These are phyloP conservation scores for Chelon labrosus DNA, from an alignment of 2,797 vertebrate genomes.

Conservation along the genomic window DNA sequence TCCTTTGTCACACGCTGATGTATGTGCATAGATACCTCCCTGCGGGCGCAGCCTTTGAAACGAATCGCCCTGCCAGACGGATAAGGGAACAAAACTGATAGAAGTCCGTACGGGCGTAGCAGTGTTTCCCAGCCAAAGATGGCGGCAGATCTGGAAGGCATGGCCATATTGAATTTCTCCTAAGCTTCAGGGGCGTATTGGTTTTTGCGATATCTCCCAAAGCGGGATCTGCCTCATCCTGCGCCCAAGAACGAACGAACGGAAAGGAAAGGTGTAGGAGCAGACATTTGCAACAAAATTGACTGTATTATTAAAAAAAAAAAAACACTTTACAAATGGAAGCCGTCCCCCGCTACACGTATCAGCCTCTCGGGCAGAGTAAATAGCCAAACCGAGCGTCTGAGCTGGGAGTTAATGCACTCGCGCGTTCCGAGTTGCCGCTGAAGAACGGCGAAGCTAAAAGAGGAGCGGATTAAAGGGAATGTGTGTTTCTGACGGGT, in stretches of 20 bases:
- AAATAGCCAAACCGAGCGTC: conserved; percentile 35
- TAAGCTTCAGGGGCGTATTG: conserved; percentile 37
- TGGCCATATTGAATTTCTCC: conserved; percentile 36
- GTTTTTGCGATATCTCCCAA: conserved; percentile 40
- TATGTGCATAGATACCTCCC: conserved; percentile 44
- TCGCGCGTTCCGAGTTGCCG: conserved; percentile 51
- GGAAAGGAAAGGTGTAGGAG: conserved; percentile 1
- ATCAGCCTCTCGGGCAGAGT: conserved; percentile 20
- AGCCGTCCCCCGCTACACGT: conserved; percentile 11
- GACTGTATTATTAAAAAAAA: conserved; percentile 26
- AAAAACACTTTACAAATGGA: conserved; percentile 24
- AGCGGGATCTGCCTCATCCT: conserved; percentile 27
- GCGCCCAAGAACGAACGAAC: neutral
- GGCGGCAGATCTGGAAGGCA: conserved; percentile 29
- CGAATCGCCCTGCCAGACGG: conserved; percentile 35
- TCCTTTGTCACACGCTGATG: conserved; percentile 49
- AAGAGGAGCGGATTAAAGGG: conserved; percentile 66
- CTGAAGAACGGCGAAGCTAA: conserved; percentile 49
- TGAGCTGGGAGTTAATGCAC: conserved; percentile 50
- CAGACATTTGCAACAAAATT: conserved; percentile 31
- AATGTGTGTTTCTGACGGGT: conserved; percentile 60
- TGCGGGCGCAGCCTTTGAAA: conserved; percentile 37
- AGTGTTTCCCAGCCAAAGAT: conserved; percentile 31
- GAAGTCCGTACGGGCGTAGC: conserved; percentile 14
- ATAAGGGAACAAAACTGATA: conserved; percentile 39